Base-by-base conservation (phyloP, 1,140 invertebrate genomes). In the Drosophila suzukii region DNA sequence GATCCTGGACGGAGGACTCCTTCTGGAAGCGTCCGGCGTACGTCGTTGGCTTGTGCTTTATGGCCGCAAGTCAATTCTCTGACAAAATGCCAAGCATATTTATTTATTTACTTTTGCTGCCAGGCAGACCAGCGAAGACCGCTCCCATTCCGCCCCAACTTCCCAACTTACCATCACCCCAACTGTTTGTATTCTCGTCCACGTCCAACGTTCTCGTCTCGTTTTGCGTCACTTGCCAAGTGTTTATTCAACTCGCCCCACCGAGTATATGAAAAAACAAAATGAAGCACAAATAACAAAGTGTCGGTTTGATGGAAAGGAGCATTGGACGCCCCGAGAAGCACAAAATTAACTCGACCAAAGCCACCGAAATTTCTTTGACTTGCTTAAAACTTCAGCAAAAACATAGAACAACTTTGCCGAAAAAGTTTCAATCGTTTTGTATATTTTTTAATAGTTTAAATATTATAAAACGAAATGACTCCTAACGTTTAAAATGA, bases 11-110 rank as follows among this genome's bases (percentile, higher is more conserved):
- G 43, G 38, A 36, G 50, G 60, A 46, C 47, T 65, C 39, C 41
- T 70, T 43, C 12, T 41, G 30, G 15, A 24, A 32, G 32, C 63
- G 63, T 78, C 60, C 73, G 77, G 66, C 54, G 75, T 67, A 78
- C 79, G 73, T 78, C 67, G 73, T 78, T 71, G 71, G 71, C 63
- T 88, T 63, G 76, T 89, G 80, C 78, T 84, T 89, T 90, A 90
- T 90, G 81, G 85, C 85, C 81, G 75, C 81, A 85, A 89, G 84
- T 89, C 84, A 89, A 89, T 89, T 89, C 84, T 70, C 81, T 84
- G 85, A 84, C 84, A 89, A 72, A 88, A 89, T 89, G 77, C 77
- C 74, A 66, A 90, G 81, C 85, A 89, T 89, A 89, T 89, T 89
- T 89, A 90, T 89, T 89, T 89, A 90, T 90, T 90, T 89, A 81